Evolutionary conservation across 1,140 invertebrate genomes (phyloP).

Genomic region (Macrosteles quadrilineatus): DNA sequence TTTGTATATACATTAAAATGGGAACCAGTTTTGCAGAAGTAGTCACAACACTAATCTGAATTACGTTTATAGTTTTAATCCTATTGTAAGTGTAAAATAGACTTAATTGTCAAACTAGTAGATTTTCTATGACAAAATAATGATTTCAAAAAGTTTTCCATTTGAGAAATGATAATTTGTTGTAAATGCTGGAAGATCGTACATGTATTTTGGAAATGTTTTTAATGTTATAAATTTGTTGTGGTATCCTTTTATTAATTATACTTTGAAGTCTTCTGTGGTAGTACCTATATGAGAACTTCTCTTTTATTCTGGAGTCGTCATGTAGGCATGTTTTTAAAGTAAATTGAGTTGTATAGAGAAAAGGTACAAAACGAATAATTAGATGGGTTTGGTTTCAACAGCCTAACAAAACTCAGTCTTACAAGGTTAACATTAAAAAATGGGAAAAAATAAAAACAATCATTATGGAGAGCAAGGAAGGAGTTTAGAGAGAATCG

Average conservation of each 20-base stretch:
- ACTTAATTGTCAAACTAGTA: neutral
- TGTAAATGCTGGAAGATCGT: no score
- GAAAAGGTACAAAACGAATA: no score
- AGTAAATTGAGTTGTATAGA: no score
- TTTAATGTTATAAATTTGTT: no score
- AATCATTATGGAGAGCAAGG: neutral
- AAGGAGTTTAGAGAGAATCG: neutral
- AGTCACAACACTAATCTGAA: neutral
- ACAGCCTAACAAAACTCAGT: neutral
- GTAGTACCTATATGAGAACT: no score
- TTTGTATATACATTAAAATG: constrained; percentile 35
- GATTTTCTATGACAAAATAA: neutral
- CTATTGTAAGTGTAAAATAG: neutral
- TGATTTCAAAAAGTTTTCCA: neutral
- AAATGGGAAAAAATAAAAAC: neutral
- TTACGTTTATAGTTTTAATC: neutral
- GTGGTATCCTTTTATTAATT: no score
- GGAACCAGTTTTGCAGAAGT: neutral
- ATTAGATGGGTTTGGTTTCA: no score
- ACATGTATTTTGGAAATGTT: no score
- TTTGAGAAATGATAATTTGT: neutral
- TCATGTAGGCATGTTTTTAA: no score
- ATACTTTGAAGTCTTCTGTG: no score
- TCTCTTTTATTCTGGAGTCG: no score
- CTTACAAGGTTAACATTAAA: neutral